Conservation (phyloP, 2,113 vertebrate genomes). For the Arizona elegans region DNA sequence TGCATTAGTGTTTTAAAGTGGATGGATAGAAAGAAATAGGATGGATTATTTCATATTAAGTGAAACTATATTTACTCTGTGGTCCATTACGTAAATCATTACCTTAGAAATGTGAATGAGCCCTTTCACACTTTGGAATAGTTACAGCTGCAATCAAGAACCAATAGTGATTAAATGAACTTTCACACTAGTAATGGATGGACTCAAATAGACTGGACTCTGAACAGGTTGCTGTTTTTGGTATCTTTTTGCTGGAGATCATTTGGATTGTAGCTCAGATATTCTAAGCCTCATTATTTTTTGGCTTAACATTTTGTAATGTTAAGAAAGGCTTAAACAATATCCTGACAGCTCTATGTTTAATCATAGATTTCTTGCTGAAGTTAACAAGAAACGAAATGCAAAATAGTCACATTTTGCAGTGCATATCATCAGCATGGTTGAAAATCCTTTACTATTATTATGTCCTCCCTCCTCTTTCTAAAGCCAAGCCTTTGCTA, state of each 20-base stretch:
- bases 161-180: not conserved
- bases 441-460: not conserved
- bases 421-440: not conserved
- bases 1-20: not conserved
- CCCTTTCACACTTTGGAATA: not conserved
- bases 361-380: not conserved
- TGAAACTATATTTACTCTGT: not conserved
- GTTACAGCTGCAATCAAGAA: not conserved
- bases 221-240: not conserved
- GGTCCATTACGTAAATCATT: not conserved
- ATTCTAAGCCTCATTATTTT: not conserved
- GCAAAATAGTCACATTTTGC: not conserved
- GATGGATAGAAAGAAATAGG: not conserved
- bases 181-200: not conserved
- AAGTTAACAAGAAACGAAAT: not conserved
- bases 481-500: not conserved
- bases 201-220: not conserved
- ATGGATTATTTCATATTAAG: not conserved
- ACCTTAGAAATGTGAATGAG: not conserved
- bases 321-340: not conserved
- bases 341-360: not conserved
- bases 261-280: not conserved
- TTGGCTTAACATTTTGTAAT: not conserved
- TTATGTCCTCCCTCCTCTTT: too few relatives aligned
- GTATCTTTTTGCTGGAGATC: not conserved